Evolutionary conservation across 2,888 invertebrate species (phyloP).

Genomic region (Azorinus chamasolen): DNA sequence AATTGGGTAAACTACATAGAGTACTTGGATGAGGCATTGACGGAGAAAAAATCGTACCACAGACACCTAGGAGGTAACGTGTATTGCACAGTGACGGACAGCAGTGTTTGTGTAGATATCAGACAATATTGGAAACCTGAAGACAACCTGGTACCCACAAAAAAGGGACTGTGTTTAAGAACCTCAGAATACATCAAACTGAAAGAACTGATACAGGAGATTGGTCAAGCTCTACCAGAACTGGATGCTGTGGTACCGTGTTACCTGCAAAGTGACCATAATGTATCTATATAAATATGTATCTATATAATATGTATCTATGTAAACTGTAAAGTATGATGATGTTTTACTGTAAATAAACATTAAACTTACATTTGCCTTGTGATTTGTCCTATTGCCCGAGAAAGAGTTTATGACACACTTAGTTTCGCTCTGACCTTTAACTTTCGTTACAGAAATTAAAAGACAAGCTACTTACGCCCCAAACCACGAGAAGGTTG

Average conservation of each 20-base stretch:
- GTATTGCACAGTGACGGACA: background rate
- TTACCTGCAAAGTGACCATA: background rate
- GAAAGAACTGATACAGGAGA: background rate
- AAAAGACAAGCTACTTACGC: no score
- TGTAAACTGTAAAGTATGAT: no score
- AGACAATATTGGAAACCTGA: no score
- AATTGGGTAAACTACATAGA: background rate
- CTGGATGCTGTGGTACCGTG: background rate
- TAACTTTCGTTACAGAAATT: no score
- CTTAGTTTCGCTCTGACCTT: no score
- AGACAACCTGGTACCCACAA: no score
- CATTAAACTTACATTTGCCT: no score
- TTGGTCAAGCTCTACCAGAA: conserved; percentile 3
- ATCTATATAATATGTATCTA: no score
- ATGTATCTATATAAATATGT: background rate
- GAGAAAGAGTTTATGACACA: no score
- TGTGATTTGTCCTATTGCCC: no score
- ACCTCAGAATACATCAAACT: background rate
- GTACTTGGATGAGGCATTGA: background rate
- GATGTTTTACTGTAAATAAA: no score
- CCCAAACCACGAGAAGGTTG: no score
- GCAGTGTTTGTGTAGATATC: background rate
- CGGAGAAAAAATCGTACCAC: background rate
- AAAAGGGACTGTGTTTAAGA: background rate
- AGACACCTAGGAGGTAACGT: background rate